phyloP scores from a whole-genome alignment of 2,113 vertebrate species.

The Mus musculus region DNA sequence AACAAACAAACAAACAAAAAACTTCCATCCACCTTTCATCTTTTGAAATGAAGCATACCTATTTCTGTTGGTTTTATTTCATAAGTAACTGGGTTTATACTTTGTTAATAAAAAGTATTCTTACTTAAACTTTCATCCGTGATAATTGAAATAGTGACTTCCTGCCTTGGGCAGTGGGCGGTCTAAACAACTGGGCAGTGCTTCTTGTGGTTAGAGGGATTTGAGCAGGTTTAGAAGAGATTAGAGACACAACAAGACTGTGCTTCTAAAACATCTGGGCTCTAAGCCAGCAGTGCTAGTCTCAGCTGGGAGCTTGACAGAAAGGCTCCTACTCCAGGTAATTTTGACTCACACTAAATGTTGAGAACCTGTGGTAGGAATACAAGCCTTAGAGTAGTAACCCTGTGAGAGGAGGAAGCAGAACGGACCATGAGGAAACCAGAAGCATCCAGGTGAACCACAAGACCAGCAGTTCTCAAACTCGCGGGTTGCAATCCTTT shows the following conservation, averaged over 20 bases:
- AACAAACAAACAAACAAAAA: background rate
- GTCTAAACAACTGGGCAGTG: background rate
- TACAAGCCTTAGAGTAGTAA: background rate
- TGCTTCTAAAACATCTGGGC: background rate
- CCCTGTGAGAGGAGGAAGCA: background rate
- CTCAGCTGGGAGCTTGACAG: background rate
- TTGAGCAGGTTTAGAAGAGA: background rate
- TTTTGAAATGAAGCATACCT: background rate
- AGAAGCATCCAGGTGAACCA: background rate
- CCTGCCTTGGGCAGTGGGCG: constrained; percentile 1
- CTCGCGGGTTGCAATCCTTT: background rate
- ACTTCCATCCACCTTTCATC: background rate
- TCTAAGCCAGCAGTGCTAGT: background rate
- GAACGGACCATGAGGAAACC: background rate
- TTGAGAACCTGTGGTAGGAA: background rate
- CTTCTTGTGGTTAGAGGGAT: background rate
- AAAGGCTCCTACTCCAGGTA: background rate
- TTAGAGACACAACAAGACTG: background rate
- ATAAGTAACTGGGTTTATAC: background rate
- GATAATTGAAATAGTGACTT: constrained; percentile 17
- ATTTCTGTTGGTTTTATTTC: constrained; percentile 17
- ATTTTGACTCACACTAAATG: background rate
- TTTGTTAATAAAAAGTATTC: constrained; percentile 8
- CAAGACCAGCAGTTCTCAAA: background rate
- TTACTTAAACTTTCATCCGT: background rate